phyloP scores from a whole-genome alignment of 2,888 invertebrate genomes.

The Latrodectus elegans region DNA sequence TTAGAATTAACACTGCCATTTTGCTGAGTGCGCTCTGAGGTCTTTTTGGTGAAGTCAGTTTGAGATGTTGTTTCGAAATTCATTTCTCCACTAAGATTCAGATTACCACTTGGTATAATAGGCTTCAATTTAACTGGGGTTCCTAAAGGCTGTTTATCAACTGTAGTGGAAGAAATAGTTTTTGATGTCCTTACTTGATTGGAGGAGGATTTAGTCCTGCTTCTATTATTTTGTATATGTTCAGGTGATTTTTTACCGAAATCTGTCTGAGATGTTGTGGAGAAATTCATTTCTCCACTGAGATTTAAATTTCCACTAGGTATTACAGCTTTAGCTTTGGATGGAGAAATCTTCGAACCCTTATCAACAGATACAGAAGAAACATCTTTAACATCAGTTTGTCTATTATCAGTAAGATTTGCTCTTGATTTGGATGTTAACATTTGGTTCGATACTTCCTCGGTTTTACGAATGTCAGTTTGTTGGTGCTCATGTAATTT shows the following conservation, averaged over 20 bases:
- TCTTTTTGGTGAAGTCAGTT: slow-evolving; percentile 5
- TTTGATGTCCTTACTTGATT: not conserved
- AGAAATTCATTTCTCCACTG: slow-evolving; percentile 26
- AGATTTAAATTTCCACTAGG: slow-evolving; percentile 12
- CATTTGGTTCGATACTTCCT: not conserved
- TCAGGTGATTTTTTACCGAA: not conserved
- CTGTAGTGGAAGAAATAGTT: not conserved
- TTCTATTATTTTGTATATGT: no score
- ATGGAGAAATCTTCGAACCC: not conserved
- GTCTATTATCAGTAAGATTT: not conserved
- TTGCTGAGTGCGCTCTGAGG: not conserved
- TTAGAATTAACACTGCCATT: not conserved
- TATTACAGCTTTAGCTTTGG: slow-evolving; percentile 8
- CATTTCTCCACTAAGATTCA: slow-evolving; percentile 62
- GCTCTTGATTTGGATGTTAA: not conserved
- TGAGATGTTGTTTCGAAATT: slow-evolving; percentile 51
- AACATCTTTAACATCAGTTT: not conserved
- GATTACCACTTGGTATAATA: slow-evolving; percentile 51
- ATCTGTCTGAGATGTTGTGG: slow-evolving; percentile 29
- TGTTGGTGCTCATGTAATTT: not conserved
- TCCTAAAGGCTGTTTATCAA: not conserved
- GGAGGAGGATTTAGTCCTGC: not conserved
- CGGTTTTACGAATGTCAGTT: not conserved
- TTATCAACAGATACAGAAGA: slow-evolving; percentile 9
- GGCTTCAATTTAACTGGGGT: not conserved